Percentiles rank a stretch among this genome's conserved stretches.
Conservation (phyloP, 2,888 invertebrate genomes). For the Drosophila leonis region DNA sequence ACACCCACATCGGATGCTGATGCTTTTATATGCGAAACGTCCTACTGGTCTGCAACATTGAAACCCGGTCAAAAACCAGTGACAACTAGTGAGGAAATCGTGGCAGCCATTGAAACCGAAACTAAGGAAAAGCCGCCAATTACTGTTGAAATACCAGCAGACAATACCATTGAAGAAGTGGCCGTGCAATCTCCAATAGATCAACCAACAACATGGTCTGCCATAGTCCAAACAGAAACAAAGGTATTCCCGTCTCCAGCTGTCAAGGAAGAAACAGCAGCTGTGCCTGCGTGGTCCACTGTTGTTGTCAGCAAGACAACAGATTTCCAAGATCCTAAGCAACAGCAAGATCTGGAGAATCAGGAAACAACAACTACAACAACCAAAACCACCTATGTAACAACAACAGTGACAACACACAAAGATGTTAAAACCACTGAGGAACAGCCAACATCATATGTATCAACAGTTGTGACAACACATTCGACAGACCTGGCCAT, state of each 20-base stretch:
- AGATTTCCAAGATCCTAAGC: conserved; percentile 75
- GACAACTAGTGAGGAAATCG: conserved; percentile 30
- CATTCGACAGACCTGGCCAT: conserved; percentile 50
- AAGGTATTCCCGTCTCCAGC: conserved; percentile 64
- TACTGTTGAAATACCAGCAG: conserved; percentile 45
- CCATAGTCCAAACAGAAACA: conserved; percentile 80
- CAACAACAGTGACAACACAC: conserved; percentile 69
- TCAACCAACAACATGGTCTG: conserved; percentile 82
- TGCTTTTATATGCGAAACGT: conserved; percentile 74
- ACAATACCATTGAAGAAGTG: conserved; percentile 54
- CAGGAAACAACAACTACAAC: conserved; percentile 33
- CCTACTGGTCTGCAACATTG: conserved; percentile 80
- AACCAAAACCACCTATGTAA: conserved; percentile 47
- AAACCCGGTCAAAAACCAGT: conserved; percentile 57
- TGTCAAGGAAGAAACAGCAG: conserved; percentile 12
- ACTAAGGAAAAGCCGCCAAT: conserved; percentile 29
- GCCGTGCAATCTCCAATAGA: conserved; percentile 76
- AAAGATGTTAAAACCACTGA: conserved; percentile 44
- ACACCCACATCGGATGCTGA: conserved; percentile 31
- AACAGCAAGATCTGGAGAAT: conserved; percentile 41
- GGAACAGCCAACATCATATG: conserved; percentile 46
- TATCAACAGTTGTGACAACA: conserved; percentile 66
- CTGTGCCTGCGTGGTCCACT: conserved; percentile 70
- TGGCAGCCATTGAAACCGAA: conserved; percentile 21
- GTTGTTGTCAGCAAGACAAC: conserved; percentile 75